Base-by-base conservation (phyloP, 30 jellyfish, hydroid and myxozoan species). In the Cassiopea andromeda region DNA sequence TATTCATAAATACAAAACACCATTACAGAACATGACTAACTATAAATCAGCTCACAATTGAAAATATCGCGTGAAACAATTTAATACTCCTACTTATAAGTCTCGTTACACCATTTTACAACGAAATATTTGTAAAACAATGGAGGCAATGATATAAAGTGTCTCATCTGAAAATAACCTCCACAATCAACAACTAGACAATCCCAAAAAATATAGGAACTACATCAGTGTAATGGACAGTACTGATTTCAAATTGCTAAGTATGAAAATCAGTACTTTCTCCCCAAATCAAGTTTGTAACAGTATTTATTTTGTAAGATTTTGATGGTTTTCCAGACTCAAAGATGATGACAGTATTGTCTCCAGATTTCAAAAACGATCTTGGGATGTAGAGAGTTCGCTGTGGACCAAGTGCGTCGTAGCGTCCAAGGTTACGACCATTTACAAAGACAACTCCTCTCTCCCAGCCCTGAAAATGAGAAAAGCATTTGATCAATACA, bases 361-460 rank as follows among this genome's bases (percentile, higher is more conserved):
- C 91, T 0, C 93, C 95, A 49, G 91, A 46, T 48, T 44, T 64
- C 46, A 96, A 78, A 91, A 90, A 89, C 50, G 92, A 72, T 58
- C 91, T 73, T 44, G 99, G 98, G 7, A 96, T 93, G 60, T 66
- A 96, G 44, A 96, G 81, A 13, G 99, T 92, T 60, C 81, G 78
- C 81, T 96, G 99, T 1, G 99, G 99, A n/a, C 99, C 99, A 48
- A 46, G 60, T 7, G 87, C 71, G 89, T 98, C 97, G 81, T 96
- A 96, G 48, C 99, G 94, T 8, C 99, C 99, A 46, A 96, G 88
- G 81, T 96, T 92, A 50, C 49, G 90, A 38, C 98, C 97, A 74
- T 96, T 92, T 10, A 96, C 94, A 59, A 96, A 96, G 2, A 96
- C 93, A 1, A 83, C 97, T n/a, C 99, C 99, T 87, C 96, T 92